phyloP scores from a whole-genome alignment of 23 tunicate species.

The Halocynthia aurantium region DNA sequence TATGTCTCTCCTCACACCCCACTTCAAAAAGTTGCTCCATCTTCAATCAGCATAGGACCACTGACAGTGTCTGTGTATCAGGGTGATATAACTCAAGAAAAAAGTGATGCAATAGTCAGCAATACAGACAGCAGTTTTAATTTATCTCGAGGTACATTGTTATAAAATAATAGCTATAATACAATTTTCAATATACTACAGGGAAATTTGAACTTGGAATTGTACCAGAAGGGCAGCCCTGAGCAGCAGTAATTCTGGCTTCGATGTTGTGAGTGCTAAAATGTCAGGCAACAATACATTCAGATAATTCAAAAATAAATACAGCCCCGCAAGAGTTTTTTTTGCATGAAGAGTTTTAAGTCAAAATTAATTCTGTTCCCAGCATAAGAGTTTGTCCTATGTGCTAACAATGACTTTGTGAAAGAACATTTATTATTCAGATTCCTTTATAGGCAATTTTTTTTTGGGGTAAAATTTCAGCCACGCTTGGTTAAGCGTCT shows the following conservation, averaged over 20 bases:
- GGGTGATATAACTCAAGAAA: slow-evolving; percentile 16
- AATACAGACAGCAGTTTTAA: slow-evolving; percentile 8
- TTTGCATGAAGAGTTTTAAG: too few species aligned
- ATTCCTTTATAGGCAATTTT: too few species aligned
- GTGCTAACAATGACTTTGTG: too few species aligned
- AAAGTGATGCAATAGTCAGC: slow-evolving; percentile 16
- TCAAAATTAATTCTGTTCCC: too few species aligned
- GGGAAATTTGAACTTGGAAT: neutral
- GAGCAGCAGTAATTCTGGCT: neutral
- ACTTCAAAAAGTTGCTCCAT: neutral
- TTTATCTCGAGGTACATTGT: neutral
- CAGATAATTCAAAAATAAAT: too few species aligned
- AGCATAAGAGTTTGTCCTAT: too few species aligned
- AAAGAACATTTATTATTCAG: too few species aligned
- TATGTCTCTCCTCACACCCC: neutral
- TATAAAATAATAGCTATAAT: neutral
- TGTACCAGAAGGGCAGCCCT: too few species aligned
- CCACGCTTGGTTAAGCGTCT: too few species aligned
- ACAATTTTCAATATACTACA: neutral
- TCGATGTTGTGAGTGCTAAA: neutral
- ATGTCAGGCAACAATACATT: neutral
- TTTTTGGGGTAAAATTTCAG: too few species aligned
- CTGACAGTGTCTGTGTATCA: slow-evolving; percentile 6
- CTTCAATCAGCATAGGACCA: neutral
- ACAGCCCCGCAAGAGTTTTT: too few species aligned